Evolutionary conservation across 2,113 vertebrate genomes (phyloP).

Genomic region (Addax nasomaculatus): DNA sequence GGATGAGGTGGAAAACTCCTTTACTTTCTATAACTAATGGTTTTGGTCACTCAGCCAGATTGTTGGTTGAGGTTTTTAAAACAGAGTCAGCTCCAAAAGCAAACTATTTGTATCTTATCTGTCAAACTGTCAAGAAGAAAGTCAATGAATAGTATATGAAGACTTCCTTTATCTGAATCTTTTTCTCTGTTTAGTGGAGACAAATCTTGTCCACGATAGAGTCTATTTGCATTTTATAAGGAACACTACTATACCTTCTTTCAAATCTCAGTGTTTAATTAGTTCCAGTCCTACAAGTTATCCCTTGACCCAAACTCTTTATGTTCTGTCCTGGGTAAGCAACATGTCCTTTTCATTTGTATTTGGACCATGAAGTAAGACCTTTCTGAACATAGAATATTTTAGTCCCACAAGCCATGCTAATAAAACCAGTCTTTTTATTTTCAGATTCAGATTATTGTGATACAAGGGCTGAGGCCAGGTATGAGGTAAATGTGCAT

Average conservation of each 20-base stretch:
- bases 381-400: not conserved
- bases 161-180: not conserved
- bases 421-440: not conserved
- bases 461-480: not conserved
- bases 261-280: not conserved
- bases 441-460: not conserved
- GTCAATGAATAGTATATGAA: slow-evolving; percentile 1
- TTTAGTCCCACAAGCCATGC: not conserved
- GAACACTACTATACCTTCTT: not conserved
- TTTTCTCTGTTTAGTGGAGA: not conserved
- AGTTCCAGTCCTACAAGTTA: not conserved
- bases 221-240: not conserved
- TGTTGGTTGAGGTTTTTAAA: not conserved
- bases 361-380: not conserved
- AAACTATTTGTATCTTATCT: slow-evolving; percentile 42
- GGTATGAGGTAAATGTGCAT: not conserved
- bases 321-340: not conserved
- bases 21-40: not conserved
- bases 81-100: not conserved
- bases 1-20: not conserved
- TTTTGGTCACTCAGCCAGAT: not conserved
- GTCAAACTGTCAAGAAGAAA: slow-evolving; percentile 33
- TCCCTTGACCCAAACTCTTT: not conserved
- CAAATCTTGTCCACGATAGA: not conserved
- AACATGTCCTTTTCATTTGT: not conserved